phyloP scores from a whole-genome alignment of 2,888 invertebrate species.

The Amphipoea lucens region DNA sequence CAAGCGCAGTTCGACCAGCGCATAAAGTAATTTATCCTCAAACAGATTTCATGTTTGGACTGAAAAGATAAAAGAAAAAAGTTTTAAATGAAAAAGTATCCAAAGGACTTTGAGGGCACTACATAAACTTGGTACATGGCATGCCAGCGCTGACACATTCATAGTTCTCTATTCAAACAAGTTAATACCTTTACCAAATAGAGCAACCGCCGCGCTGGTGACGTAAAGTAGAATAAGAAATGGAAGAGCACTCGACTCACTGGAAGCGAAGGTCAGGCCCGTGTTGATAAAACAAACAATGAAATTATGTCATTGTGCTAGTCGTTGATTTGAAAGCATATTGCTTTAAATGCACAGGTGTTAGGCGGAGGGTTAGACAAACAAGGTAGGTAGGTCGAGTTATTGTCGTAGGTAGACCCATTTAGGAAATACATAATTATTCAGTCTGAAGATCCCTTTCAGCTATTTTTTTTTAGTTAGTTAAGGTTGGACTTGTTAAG shows the following conservation, averaged over 20 bases:
- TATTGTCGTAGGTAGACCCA: background rate
- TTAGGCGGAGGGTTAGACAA: background rate
- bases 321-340: background rate
- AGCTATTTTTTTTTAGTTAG: background rate
- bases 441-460: background rate
- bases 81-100: background rate
- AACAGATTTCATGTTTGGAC: constrained; percentile 12
- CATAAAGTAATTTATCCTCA: background rate
- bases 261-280: background rate
- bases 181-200: constrained; percentile 8
- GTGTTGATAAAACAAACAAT: background rate
- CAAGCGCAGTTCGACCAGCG: background rate
- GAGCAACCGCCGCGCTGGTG: too few species aligned
- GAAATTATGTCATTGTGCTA: background rate
- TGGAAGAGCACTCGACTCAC: background rate
- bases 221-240: background rate
- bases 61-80: background rate
- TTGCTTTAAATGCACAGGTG: background rate
- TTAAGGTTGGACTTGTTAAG: background rate
- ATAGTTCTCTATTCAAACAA: constrained; percentile 15
- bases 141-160: constrained; percentile 1
- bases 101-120: background rate
- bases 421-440: background rate
- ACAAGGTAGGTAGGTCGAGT: too few species aligned
- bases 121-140: background rate